Evolutionary conservation across 2,888 invertebrate species (phyloP).

Genomic region (Nycteola revayana): DNA sequence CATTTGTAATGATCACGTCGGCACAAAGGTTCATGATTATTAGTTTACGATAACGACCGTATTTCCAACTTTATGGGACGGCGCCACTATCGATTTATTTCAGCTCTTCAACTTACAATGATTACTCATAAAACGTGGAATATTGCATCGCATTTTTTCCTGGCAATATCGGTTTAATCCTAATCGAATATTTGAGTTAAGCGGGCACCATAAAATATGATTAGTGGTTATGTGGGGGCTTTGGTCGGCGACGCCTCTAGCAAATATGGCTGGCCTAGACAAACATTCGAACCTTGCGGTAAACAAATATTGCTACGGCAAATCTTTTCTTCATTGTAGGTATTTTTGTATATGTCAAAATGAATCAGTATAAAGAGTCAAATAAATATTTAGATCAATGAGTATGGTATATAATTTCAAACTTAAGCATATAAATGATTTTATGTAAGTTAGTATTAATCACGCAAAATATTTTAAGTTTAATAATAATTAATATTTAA

Average conservation of each 20-base stretch:
- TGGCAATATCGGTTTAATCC: constrained; percentile 60
- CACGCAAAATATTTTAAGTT: too few species aligned
- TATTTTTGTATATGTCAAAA: background rate
- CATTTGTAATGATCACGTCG: constrained; percentile 1
- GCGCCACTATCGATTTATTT: constrained; percentile 26
- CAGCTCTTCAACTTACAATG: constrained; percentile 29
- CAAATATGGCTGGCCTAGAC: constrained; percentile 59
- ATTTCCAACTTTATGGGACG: constrained; percentile 19
- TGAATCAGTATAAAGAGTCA: too few species aligned
- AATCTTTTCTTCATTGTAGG: background rate
- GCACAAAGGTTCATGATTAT: constrained; percentile 11
- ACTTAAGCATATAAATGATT: too few species aligned
- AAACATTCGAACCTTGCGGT: constrained; percentile 54
- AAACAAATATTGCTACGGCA: constrained; percentile 53
- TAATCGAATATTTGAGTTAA: constrained; percentile 63
- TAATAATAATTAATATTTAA: too few species aligned
- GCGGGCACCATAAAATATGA: constrained; percentile 74
- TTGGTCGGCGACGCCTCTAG: constrained; percentile 50
- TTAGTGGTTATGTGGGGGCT: constrained; percentile 63
- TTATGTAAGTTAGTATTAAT: too few species aligned
- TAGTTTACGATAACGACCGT: constrained; percentile 20
- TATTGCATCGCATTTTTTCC: constrained; percentile 40
- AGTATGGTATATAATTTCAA: too few species aligned
- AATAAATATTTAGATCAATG: too few species aligned
- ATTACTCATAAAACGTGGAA: constrained; percentile 29